A percentile compares a stretch with the other conserved stretches of the same genome.
Conservation (phyloP, 2,888 invertebrate species). For the Polietes domitor region DNA sequence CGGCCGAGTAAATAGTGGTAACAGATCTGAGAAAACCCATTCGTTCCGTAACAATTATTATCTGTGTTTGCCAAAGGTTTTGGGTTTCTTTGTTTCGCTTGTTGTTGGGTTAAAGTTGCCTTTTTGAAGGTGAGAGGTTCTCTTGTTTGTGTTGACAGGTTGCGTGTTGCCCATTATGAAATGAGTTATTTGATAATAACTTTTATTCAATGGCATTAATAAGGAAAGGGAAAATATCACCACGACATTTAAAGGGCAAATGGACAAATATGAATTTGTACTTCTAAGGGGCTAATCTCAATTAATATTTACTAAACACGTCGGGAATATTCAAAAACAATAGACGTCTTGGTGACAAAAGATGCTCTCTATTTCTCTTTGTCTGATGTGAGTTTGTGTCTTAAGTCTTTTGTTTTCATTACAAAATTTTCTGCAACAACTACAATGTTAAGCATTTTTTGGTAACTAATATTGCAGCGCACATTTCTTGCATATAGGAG, state of each 20-base stretch:
- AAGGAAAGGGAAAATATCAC: constrained; percentile 5
- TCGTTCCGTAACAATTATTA: constrained; percentile 13
- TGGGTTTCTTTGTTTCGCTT: background rate
- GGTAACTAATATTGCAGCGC: no score
- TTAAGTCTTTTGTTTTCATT: constrained; percentile 27
- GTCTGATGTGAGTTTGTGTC: constrained; percentile 9
- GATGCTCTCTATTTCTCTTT: no score
- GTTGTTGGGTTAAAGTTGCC: background rate
- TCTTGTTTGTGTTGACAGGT: constrained; percentile 58
- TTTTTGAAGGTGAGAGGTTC: constrained; percentile 57
- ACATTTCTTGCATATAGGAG: background rate
- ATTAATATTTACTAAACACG: no score
- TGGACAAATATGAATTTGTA: background rate
- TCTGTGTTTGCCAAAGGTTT: constrained; percentile 23
- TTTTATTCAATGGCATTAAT: background rate
- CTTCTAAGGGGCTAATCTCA: no score
- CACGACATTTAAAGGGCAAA: background rate
- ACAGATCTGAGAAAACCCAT: background rate
- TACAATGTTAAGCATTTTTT: background rate
- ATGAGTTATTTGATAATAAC: constrained; percentile 27
- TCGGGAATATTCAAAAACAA: no score
- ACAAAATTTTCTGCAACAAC: background rate
- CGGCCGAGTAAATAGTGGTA: background rate
- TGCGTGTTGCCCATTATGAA: constrained; percentile 60
- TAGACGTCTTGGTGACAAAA: no score